Conservation (phyloP, 64 coral and sea anemone species). For the Astreopora myriophthalma region DNA sequence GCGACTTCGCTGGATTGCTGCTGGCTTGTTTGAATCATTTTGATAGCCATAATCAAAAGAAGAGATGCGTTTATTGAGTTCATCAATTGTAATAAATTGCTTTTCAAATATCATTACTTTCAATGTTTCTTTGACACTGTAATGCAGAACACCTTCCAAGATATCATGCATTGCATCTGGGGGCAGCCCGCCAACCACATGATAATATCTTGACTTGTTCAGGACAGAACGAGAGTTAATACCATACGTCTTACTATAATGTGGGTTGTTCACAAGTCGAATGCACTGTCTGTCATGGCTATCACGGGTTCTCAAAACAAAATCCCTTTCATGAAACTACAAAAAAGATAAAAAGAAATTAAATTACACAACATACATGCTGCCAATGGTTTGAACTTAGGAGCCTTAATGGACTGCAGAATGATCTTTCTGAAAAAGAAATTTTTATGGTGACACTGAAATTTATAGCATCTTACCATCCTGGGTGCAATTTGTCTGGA, state of each 20-base stretch:
- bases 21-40: conserved; percentile 63
- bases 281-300: conserved; percentile 40
- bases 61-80: conserved; percentile 10
- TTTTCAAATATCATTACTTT: conserved; percentile 47
- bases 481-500: no score
- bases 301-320: conserved; percentile 32
- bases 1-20: conserved; percentile 39
- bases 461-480: no score
- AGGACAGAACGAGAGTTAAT: conserved; percentile 39
- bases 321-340: conserved; percentile 71
- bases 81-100: conserved; percentile 56
- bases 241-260: conserved; percentile 24
- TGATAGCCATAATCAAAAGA: conserved; percentile 67
- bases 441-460: no score
- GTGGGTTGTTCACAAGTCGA: background rate
- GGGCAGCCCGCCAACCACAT: conserved; percentile 70
- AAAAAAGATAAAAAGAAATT: background rate
- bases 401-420: no score
- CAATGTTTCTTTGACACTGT: conserved; percentile 54
- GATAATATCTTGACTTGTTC: conserved; percentile 47
- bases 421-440: no score
- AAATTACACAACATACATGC: background rate
- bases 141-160: conserved; percentile 54
- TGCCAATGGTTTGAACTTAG: no score
- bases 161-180: conserved; percentile 79